phyloP scores from a whole-genome alignment of 2,888 invertebrate genomes.

The Cephus pulcher region DNA sequence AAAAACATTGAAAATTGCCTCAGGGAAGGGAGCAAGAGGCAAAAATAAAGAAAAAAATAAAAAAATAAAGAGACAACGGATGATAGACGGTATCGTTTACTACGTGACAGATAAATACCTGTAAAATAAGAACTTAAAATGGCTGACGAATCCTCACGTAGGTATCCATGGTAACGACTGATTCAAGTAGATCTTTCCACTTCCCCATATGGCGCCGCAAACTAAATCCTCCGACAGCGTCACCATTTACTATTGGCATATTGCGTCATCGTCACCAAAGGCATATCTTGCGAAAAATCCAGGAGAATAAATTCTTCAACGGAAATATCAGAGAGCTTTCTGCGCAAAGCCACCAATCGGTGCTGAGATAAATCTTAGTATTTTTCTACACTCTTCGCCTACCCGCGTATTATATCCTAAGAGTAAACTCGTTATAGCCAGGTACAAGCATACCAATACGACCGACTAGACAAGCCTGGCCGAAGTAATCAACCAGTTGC shows the following conservation, averaged over 20 bases:
- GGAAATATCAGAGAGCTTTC: not conserved
- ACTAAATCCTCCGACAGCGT: not conserved
- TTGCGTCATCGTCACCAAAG: not conserved
- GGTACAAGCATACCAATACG: not conserved
- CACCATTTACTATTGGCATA: not conserved
- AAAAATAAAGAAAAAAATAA: constrained; percentile 4
- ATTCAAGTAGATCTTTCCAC: not conserved
- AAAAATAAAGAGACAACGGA: constrained; percentile 19
- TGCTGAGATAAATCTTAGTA: not conserved
- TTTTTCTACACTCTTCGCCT: not conserved
- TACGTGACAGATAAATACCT: not conserved
- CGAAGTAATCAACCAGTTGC: not conserved
- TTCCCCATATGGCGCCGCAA: not conserved
- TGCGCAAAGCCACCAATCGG: not conserved
- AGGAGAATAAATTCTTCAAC: not conserved
- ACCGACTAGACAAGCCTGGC: not conserved
- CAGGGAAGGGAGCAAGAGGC: constrained; percentile 3
- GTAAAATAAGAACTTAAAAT: not conserved
- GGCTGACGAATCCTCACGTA: not conserved
- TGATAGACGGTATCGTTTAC: not conserved
- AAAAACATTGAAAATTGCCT: not conserved
- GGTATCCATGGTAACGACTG: not conserved
- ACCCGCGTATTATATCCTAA: not conserved
- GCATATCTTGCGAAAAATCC: not conserved
- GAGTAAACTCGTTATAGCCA: not conserved